Evolutionary conservation across 1,140 invertebrate species (phyloP).

Genomic region (Drosophila funebris): DNA sequence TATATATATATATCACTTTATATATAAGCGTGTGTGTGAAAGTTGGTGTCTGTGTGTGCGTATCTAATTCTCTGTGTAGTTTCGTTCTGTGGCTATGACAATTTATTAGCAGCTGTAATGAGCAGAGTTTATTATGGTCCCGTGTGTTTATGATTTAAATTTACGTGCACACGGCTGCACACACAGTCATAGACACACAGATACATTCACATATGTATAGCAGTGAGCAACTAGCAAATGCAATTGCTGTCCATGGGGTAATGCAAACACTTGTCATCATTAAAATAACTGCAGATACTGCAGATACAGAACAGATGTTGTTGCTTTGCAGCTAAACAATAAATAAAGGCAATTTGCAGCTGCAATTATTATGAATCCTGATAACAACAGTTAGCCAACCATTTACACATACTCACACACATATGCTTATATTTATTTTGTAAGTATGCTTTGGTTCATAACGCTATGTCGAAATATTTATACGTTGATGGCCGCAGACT

Average conservation of each 20-base stretch:
- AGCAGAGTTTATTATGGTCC: constrained; percentile 70
- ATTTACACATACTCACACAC: background rate
- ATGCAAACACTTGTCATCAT: constrained; percentile 79
- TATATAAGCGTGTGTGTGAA: background rate
- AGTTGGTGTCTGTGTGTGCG: background rate
- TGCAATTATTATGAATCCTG: constrained; percentile 78
- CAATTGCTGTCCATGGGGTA: constrained; percentile 42
- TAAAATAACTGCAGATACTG: constrained; percentile 66
- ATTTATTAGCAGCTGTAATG: constrained; percentile 80
- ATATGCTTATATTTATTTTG: constrained; percentile 4
- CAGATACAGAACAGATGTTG: constrained; percentile 48
- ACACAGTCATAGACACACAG: constrained; percentile 28
- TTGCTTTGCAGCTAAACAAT: constrained; percentile 65
- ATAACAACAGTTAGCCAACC: constrained; percentile 52
- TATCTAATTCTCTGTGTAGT: constrained; percentile 13
- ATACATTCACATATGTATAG: constrained; percentile 15
- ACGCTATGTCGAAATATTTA: constrained; percentile 15
- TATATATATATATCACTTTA: too few species aligned
- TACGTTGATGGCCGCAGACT: constrained; percentile 23
- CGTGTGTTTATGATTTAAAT: constrained; percentile 79
- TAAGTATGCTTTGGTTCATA: constrained; percentile 18
- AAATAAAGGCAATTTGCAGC: constrained; percentile 80
- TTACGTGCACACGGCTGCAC: constrained; percentile 56
- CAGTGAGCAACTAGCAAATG: constrained; percentile 1
- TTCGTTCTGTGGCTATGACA: constrained; percentile 43